A percentile compares a stretch with the other conserved stretches of the same genome.
These are phyloP conservation scores for Chlorodrepanis virens DNA, from an alignment of 2,113 vertebrate species.

Conservation along the genomic window DNA sequence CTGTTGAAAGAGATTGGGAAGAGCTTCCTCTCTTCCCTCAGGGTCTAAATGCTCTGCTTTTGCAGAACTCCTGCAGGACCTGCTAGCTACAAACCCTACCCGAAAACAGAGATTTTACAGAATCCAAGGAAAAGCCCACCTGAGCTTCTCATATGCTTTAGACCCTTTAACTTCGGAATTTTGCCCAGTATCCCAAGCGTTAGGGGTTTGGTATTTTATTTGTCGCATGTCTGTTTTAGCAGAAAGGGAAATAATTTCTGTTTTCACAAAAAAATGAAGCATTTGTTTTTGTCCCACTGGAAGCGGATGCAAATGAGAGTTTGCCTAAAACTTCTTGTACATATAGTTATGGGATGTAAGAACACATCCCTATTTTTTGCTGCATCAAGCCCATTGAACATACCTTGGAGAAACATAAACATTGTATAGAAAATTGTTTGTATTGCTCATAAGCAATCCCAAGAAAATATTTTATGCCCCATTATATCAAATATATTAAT, in stretches of 20 bases:
- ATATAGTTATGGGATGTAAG: not conserved
- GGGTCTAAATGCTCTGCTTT: slow-evolving; percentile 15
- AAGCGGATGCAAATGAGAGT: not conserved
- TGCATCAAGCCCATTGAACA: not conserved
- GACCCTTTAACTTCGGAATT: not conserved
- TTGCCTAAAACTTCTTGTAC: not conserved
- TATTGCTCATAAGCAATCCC: not conserved
- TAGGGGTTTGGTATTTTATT: not conserved
- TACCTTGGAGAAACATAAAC: not conserved
- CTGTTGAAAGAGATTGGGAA: slow-evolving; percentile 38
- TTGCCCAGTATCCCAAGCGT: not conserved
- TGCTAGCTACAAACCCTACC: not conserved
- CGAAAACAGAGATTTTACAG: not conserved
- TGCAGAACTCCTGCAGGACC: slow-evolving; percentile 20
- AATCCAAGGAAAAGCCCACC: not conserved
- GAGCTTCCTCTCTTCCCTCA: slow-evolving; percentile 16
- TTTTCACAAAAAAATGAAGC: not conserved
- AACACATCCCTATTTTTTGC: rapidly evolving
- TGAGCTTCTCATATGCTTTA: not conserved
- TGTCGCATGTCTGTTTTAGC: not conserved
- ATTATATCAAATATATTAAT: not conserved
- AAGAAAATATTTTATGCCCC: not conserved
- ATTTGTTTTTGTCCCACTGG: not conserved
- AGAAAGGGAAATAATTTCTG: not conserved
- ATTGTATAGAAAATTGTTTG: not conserved